Base-by-base conservation (phyloP, 1,140 invertebrate genomes). In the Eulimnadia texana region DNA sequence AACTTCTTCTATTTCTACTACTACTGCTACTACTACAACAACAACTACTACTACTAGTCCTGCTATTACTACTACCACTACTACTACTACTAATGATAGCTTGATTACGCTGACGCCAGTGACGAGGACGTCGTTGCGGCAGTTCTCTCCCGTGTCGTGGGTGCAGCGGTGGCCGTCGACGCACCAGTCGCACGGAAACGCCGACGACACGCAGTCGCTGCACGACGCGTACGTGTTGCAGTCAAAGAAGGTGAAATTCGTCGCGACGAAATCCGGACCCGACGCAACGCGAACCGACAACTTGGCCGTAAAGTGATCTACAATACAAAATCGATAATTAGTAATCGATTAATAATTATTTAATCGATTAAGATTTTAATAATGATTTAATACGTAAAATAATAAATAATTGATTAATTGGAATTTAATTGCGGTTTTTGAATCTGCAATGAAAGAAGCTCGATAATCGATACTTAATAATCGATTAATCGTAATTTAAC, bases 191-290 rank as follows among this genome's bases (percentile, higher is more conserved):
- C 92, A 95, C 0, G 91, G 92, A 71, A 93, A 95, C 20, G 84
- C 84, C 1, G 90, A 93, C 23, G 90, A 92, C 1, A 94, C 91
- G 73, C 92, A 95, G 66, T 90, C 85, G 11, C 90, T 93, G 73
- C 92, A 95, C 29, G 91, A 93, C 65, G 84, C 88, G 75, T 97
- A 95, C 3, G 92, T 93, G 69, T 89, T 92, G 75, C 93, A 98
- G 72, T 98, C 93, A 71, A 96, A 98, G 73, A 98, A 97, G 1
- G 92, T 96, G 70, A 98, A 97, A 72, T 95, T 93, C 2, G 92
- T 94, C 0, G 90, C 89, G 11, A 97, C 93, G 74, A 97, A 88
- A 72, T 97, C 92, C 23, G 90, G 88, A 9, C 88, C 88, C 68
- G 84, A 84, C 55, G 84, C 83, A 77, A 93, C 93, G 62, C 90